Conservation (phyloP, 2,113 vertebrate species). For the Aegithalos caudatus region DNA sequence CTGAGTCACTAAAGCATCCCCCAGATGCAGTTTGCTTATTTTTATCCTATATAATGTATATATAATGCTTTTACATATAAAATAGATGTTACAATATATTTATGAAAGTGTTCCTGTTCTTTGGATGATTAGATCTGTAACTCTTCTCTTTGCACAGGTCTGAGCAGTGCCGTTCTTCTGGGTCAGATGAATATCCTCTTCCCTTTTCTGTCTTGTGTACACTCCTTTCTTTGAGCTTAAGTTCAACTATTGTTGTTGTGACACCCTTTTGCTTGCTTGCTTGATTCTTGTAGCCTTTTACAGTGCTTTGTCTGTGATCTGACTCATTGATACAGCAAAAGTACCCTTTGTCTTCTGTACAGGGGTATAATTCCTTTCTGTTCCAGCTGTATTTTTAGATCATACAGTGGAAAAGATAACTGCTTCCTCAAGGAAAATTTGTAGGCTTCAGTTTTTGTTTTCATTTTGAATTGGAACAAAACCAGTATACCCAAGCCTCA, state of each 20-base stretch:
- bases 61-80: background rate
- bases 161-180: background rate
- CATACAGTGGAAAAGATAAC: background rate
- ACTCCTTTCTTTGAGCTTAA: background rate
- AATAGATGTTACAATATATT: background rate
- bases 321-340: background rate
- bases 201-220: background rate
- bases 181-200: conserved; percentile 1
- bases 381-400: background rate
- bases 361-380: background rate
- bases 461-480: background rate
- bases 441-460: background rate
- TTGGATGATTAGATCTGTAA: background rate
- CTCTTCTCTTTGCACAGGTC: background rate
- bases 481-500: background rate
- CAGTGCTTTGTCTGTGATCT: background rate
- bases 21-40: background rate
- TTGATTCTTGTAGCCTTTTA: background rate
- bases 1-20: background rate
- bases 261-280: background rate
- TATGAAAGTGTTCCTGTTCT: background rate
- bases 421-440: background rate
- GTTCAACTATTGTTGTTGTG: background rate
- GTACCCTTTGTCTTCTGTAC: background rate
- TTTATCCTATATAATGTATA: background rate